phyloP scores from a whole-genome alignment of 2,888 invertebrate species.

The Hypercompe scribonia region DNA sequence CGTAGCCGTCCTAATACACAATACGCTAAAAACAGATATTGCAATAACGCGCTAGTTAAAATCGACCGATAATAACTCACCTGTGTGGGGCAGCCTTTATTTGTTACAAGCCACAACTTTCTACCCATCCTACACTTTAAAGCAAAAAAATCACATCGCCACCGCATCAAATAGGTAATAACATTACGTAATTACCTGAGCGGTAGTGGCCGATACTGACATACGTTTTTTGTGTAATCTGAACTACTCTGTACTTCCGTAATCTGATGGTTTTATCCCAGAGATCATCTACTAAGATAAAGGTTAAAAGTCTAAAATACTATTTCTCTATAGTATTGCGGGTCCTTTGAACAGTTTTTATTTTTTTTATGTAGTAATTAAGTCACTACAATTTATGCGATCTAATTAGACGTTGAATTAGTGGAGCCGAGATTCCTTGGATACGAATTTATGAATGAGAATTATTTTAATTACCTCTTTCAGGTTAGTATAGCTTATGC shows the following conservation, averaged over 20 bases:
- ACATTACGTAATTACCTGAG: conserved; percentile 46
- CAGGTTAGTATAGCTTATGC: too few relatives aligned
- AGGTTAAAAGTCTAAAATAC: conserved; percentile 1
- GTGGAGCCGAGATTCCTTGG: too few relatives aligned
- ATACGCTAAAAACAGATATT: too few relatives aligned
- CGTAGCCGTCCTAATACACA: too few relatives aligned
- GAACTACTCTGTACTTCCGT: conserved; percentile 15
- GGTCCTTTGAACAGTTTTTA: not conserved
- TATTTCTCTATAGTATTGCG: conserved; percentile 4
- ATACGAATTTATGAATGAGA: too few relatives aligned
- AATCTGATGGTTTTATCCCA: conserved; percentile 2
- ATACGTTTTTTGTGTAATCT: conserved; percentile 41
- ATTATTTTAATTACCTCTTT: too few relatives aligned
- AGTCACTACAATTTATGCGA: not conserved
- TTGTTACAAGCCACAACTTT: conserved; percentile 10
- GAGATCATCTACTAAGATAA: conserved; percentile 17
- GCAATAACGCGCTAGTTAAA: too few relatives aligned
- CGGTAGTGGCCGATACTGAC: conserved; percentile 39
- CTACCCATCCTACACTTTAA: conserved; percentile 37
- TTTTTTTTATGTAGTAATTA: not conserved
- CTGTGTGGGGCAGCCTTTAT: too few relatives aligned
- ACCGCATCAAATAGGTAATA: conserved; percentile 78
- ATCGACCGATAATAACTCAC: too few relatives aligned
- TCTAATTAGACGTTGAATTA: not conserved
- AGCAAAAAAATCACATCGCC: conserved; percentile 55